Base-by-base conservation (phyloP, 2,888 invertebrate species). In the Ethmia dodecea region DNA sequence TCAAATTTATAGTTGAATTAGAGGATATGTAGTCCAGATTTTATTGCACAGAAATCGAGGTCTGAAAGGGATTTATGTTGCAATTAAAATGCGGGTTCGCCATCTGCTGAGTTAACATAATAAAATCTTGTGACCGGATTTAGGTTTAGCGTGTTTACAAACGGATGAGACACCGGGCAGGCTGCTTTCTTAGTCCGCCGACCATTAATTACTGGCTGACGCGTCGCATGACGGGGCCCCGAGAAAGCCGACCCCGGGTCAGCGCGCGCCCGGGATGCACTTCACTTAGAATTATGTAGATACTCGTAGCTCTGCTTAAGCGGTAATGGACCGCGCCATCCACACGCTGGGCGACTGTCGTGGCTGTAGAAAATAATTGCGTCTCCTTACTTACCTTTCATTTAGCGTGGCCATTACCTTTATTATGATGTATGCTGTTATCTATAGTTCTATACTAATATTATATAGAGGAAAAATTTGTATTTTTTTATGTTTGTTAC, bases 211-310 rank as follows among this genome's bases (percentile, higher is more conserved):
- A 67, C 55, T 35, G 44, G 57, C 49, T 64, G 72, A 63, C 67
- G 62, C 53, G 70, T 65, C 65, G 62, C 63, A 62, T 64, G 72
- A 68, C 55, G 35, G 50, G 58, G 46, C 55, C 50, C 59, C 73
- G 74, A 77, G 77, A 77, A 79, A 77, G 65, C 58, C 61, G 76
- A 77, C 78, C 78, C 46, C 28, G 51, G 74, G 76, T 71, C 75
- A 63, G 39, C 28, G 35, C 42, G 53, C 55, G 55, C 51, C 42
- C 45, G 43, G 42, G 40, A 44, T 41, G 43, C 20, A 35, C 31
- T 30, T 24, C 38, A 40, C 41, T 45, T 40, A 33, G 33, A 47
- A 40, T 32, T 37, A 40, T 37, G 37, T 42, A 38, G 40, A 42
- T 40, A n/a, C n/a, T n/a, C n/a, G n/a, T n/a, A 42, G 42, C 40